A percentile compares a stretch with the other conserved stretches of the same genome.
phyloP scores from a whole-genome alignment of 2,797 vertebrate species.

The Nannoperca obscura region DNA sequence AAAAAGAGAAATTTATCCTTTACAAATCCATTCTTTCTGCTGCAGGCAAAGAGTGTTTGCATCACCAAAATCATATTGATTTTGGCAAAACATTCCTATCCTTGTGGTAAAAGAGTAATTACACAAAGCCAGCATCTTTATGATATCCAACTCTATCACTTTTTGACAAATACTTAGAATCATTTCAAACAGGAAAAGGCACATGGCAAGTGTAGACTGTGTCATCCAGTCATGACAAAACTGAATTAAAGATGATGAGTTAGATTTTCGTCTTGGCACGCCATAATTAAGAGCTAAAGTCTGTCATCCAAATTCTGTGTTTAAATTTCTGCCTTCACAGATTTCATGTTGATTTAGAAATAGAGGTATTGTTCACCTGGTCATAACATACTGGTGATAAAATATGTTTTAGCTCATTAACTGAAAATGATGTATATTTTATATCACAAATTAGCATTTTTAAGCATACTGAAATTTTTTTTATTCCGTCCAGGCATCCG shows the following conservation, averaged over 20 bases:
- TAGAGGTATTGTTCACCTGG: background rate
- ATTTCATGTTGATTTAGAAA: background rate
- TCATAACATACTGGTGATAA: background rate
- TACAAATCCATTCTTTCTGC: constrained; percentile 51
- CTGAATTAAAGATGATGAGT: constrained; percentile 33
- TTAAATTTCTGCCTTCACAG: constrained; percentile 16
- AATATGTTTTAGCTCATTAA: background rate
- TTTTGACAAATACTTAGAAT: constrained; percentile 31
- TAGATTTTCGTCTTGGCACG: constrained; percentile 26
- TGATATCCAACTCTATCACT: constrained; percentile 28
- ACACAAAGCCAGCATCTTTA: constrained; percentile 30
- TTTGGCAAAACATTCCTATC: constrained; percentile 52
- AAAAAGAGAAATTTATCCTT: constrained; percentile 57
- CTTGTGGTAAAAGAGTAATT: constrained; percentile 41
- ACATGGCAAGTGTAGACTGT: constrained; percentile 16
- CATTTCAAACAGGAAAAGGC: constrained; percentile 13
- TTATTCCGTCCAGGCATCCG: background rate
- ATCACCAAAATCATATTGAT: constrained; percentile 69
- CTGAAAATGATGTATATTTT: background rate
- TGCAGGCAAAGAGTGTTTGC: constrained; percentile 54
- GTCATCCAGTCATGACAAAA: constrained; percentile 33
- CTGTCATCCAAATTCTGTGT: background rate
- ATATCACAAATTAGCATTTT: background rate
- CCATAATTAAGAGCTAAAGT: constrained; percentile 7
- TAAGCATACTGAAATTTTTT: background rate